Conservation (phyloP, 2,113 vertebrate species). For the Marmota flaviventris region DNA sequence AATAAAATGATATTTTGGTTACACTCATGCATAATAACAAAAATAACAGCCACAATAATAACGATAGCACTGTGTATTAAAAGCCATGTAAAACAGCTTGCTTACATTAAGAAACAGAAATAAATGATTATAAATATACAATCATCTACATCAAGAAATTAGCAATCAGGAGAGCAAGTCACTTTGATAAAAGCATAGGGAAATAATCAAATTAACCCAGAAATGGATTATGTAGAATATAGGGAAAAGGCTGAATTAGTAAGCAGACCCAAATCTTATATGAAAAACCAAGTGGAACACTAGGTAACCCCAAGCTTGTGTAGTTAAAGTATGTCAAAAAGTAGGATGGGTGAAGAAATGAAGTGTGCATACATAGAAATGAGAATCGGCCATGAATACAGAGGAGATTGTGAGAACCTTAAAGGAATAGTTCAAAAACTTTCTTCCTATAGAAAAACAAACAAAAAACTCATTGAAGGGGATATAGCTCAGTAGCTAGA, state of each 20-base stretch:
- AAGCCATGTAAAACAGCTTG: neutral
- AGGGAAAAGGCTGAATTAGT: neutral
- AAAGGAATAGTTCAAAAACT: slow-evolving; percentile 1
- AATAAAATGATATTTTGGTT: slow-evolving; percentile 23
- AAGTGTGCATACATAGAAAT: neutral
- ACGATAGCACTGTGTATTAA: neutral
- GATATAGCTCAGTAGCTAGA: no score
- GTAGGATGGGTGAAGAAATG: neutral
- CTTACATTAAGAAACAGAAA: neutral
- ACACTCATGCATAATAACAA: neutral
- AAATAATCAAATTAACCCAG: slow-evolving; percentile 18
- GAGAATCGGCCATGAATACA: neutral
- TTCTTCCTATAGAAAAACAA: no score
- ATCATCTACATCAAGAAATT: neutral
- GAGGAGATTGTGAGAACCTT: neutral
- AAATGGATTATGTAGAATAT: slow-evolving; percentile 3
- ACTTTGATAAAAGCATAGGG: slow-evolving; percentile 33
- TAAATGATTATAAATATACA: neutral
- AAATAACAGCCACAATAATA: neutral
- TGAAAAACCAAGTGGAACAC: neutral
- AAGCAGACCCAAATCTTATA: slow-evolving; percentile 12
- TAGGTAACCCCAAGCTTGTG: neutral
- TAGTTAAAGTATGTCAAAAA: neutral
- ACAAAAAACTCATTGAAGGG: no score
- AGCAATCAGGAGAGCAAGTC: neutral